Evolutionary conservation across 1,140 invertebrate genomes (phyloP).

Genomic region (Brachionus plicatilis): DNA sequence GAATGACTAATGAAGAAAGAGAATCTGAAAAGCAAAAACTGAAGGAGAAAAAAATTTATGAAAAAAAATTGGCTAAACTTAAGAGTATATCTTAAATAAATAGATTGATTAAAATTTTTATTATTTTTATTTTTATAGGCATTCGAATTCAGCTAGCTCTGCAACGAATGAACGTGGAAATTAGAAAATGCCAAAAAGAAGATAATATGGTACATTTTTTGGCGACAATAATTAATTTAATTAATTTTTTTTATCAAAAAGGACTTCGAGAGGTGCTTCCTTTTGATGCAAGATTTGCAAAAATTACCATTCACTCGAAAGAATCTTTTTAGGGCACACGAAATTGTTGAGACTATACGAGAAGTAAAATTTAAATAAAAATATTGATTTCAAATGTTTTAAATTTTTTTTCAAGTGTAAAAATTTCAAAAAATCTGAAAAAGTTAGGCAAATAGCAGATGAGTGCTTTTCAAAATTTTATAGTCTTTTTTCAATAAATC

Average conservation of each 20-base stretch:
- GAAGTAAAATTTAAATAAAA: neutral
- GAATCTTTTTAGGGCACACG: neutral
- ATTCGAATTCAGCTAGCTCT: slow-evolving; percentile 34
- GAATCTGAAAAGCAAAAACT: slow-evolving; percentile 28
- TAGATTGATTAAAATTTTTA: neutral
- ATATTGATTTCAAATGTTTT: no score
- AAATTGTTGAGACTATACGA: slow-evolving; percentile 24
- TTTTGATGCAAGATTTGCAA: slow-evolving; percentile 19
- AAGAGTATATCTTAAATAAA: neutral
- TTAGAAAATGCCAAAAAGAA: neutral
- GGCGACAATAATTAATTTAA: neutral
- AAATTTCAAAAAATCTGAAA: slow-evolving; percentile 23
- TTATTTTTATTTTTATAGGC: neutral
- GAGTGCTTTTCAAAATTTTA: neutral
- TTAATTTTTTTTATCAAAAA: neutral
- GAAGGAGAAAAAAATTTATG: slow-evolving; percentile 34
- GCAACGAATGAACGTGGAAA: slow-evolving; percentile 14
- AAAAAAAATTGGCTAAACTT: slow-evolving; percentile 31
- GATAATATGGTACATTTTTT: neutral
- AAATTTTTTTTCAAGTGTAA: neutral
- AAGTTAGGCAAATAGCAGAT: slow-evolving; percentile 15
- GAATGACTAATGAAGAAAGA: neutral
- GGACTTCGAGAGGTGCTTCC: neutral
- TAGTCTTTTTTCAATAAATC: neutral
- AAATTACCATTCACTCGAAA: slow-evolving; percentile 22